Base-by-base conservation (phyloP, 2,797 vertebrate genomes). In the Betta splendens region DNA sequence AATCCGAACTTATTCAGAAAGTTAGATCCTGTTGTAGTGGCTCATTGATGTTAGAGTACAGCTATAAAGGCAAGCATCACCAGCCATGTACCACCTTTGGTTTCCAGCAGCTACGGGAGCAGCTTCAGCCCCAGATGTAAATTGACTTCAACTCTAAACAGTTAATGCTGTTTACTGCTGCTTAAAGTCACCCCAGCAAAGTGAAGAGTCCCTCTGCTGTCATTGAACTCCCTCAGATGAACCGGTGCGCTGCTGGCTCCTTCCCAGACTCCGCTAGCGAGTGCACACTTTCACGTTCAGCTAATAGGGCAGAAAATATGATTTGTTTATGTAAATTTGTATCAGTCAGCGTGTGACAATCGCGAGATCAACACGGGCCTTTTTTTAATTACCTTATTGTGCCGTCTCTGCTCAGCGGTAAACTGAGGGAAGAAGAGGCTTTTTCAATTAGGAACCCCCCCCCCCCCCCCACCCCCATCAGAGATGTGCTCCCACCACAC, bases 391-490 rank as follows among this genome's bases (percentile, higher is more conserved):
- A 79, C 74, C 67, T 77, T 69, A 80, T 75, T 85, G 77, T 79
- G 79, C 59, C 39, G 59, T 68, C 22, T 72, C 70, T 75, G 23
- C 61, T 80, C 72, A 37, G 69, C 63, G 76, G 75, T 75, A 80
- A 65, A 82, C 64, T 84, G 76, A 81, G 75, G 73, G 85, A 82
- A 72, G 77, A 73, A 58, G 62, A 75, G 39, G 72, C 66, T 77
- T 91, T 91, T 91, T 92, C 87, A 91, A 91, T 92, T 91, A 90
- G 75, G 75, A 70, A 79, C 53, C 57, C 60, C 32, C 72, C 77
- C 74, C 67, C 64, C 66, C 59, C 79, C 53, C 57, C 60, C 32
- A 72, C 77, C 74, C 67, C 64, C 66, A 59, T 72, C 79, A 22
- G 69, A 83, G 78, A 75, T 57, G 49, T 52, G 36, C 69, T 72